Conservation (phyloP, 1,140 invertebrate species). For the Zeugodacus cucurbitae region DNA sequence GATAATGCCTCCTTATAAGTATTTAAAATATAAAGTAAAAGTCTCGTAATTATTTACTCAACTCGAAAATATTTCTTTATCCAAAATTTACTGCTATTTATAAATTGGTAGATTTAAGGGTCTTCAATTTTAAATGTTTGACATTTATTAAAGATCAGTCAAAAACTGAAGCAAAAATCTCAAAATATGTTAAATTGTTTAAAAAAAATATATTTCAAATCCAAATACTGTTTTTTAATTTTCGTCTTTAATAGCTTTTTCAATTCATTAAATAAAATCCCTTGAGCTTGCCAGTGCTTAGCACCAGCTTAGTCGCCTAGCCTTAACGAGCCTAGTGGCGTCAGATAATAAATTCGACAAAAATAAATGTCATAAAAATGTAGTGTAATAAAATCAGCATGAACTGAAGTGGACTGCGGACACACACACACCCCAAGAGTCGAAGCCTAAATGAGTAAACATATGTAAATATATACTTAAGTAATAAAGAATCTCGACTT, state of each 20-base stretch:
- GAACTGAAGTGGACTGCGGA: not conserved
- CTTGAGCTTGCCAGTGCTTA: not conserved
- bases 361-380: not conserved
- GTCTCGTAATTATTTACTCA: not conserved
- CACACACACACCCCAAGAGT: too few species aligned
- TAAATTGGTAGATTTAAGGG: too few species aligned
- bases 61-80: not conserved
- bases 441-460: not conserved
- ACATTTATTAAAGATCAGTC: too few species aligned
- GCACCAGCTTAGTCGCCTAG: not conserved
- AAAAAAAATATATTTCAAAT: too few species aligned
- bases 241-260: too few species aligned
- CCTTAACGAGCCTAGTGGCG: not conserved
- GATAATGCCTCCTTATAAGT: not conserved
- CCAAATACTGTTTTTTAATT: not conserved
- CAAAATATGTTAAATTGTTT: too few species aligned
- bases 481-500: not conserved
- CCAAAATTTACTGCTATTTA: not conserved
- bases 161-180: too few species aligned
- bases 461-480: not conserved
- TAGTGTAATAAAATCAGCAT: not conserved
- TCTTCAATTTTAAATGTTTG: too few species aligned
- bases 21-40: not conserved
- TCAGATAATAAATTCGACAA: not conserved
- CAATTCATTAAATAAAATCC: too few species aligned